Conservation (phyloP, 2,888 invertebrate species). For the Oxycera nigricornis region DNA sequence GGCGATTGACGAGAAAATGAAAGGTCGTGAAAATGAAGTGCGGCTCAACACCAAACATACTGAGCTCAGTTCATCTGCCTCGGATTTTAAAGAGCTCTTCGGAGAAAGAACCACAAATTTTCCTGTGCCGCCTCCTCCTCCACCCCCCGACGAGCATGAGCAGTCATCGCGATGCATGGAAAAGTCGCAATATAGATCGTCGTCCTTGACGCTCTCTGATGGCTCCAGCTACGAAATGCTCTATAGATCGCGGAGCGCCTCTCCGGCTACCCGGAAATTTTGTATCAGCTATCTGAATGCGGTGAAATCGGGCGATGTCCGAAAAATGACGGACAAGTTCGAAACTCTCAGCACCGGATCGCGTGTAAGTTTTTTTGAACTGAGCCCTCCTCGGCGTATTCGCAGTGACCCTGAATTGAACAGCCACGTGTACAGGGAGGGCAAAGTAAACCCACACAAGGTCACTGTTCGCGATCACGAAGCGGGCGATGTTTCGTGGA, state of each 20-base stretch:
- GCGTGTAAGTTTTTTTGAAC: conserved; percentile 57
- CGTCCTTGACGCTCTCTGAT: conserved; percentile 41
- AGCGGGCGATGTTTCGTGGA: conserved; percentile 67
- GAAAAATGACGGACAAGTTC: conserved; percentile 78
- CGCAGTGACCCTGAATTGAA: conserved; percentile 82
- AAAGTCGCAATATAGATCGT: conserved; percentile 57
- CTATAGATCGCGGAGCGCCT: conserved; percentile 74
- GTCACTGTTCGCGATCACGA: conserved; percentile 63
- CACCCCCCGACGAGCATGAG: conserved; percentile 64
- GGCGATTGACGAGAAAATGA: conserved; percentile 63
- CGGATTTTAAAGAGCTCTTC: conserved; percentile 82
- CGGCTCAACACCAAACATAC: conserved; percentile 48
- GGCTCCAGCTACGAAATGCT: conserved; percentile 68
- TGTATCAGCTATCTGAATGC: conserved; percentile 74
- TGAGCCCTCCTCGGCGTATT: conserved; percentile 67
- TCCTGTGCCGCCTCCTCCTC: conserved; percentile 63
- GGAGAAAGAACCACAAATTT: conserved; percentile 71
- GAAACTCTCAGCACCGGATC: conserved; percentile 62
- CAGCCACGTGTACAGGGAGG: conserved; percentile 64
- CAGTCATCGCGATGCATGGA: conserved; percentile 41
- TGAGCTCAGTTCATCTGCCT: conserved; percentile 59
- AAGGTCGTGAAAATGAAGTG: conserved; percentile 51
- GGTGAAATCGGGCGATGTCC: conserved; percentile 79
- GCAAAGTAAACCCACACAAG: conserved; percentile 62
- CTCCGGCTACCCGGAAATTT: conserved; percentile 76